phyloP scores from a whole-genome alignment of 1,140 invertebrate genomes.

The Drosophila erecta region DNA sequence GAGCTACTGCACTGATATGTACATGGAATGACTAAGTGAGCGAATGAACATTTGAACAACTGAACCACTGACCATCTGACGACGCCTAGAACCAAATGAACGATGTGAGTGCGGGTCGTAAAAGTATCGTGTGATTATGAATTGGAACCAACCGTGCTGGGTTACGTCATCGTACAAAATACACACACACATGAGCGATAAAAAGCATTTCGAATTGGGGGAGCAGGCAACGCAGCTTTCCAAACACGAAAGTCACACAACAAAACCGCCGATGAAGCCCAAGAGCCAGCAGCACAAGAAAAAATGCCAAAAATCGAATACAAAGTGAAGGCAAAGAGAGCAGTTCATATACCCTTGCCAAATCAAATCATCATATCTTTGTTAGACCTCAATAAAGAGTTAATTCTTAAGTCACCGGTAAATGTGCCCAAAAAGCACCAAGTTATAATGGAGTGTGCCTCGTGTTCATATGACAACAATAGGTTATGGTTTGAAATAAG shows the following conservation, averaged over 20 bases:
- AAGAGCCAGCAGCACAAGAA: constrained; percentile 19
- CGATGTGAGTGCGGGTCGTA: constrained; percentile 27
- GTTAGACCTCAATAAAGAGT: not conserved
- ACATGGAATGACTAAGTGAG: constrained; percentile 24
- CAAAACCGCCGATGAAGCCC: constrained; percentile 67
- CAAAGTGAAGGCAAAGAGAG: constrained; percentile 24
- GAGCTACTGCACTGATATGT: constrained; percentile 10
- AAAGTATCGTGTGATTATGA: constrained; percentile 77
- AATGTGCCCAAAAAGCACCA: not conserved
- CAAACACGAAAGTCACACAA: constrained; percentile 70
- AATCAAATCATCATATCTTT: not conserved
- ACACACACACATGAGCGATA: constrained; percentile 52
- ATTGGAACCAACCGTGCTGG: constrained; percentile 65
- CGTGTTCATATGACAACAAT: not conserved
- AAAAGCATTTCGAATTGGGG: constrained; percentile 75
- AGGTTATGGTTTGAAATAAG: not conserved
- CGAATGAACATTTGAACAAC: not conserved
- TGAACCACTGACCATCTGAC: constrained; percentile 34
- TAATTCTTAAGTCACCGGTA: not conserved
- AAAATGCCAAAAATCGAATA: constrained; percentile 40
- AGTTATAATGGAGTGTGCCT: not conserved
- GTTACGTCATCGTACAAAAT: constrained; percentile 73
- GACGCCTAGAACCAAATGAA: constrained; percentile 50
- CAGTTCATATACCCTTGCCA: constrained; percentile 3
- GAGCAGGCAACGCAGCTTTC: constrained; percentile 55